phyloP scores from a whole-genome alignment of 2,113 vertebrate species.

The Siphamia tubifer region DNA sequence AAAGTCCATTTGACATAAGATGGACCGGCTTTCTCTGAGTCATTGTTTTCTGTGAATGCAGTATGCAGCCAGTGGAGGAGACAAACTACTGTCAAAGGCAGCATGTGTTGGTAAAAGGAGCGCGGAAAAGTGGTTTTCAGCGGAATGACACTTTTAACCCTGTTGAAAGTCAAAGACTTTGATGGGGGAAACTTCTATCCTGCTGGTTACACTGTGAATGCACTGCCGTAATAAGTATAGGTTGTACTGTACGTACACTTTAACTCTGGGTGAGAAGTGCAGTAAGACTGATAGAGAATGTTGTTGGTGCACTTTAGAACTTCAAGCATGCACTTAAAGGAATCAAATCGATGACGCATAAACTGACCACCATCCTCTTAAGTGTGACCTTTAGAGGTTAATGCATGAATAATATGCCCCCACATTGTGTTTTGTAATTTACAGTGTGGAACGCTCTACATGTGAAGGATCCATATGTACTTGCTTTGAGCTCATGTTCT shows the following conservation, averaged over 20 bases:
- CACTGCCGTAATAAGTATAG: conserved; percentile 21
- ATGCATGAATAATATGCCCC: conserved; percentile 3
- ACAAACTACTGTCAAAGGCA: no score
- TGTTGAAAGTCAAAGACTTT: no score
- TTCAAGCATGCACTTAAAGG: neutral
- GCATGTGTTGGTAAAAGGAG: no score
- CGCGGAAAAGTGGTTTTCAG: no score
- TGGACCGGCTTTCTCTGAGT: no score
- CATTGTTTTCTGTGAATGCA: no score
- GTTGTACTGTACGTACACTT: neutral
- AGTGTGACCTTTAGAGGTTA: conserved; percentile 8
- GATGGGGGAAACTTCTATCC: no score
- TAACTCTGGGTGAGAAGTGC: neutral
- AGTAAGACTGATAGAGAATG: neutral
- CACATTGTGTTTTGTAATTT: neutral
- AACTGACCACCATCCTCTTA: neutral
- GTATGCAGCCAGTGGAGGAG: no score
- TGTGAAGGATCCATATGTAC: neutral
- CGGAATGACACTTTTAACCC: no score
- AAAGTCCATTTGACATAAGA: no score
- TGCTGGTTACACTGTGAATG: no score
- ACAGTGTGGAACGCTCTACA: neutral
- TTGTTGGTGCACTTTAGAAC: neutral
- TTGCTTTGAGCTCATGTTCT: neutral
- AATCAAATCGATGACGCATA: neutral